Base-by-base conservation (phyloP, 1,140 invertebrate species). In the Adoxophyes honmai region DNA sequence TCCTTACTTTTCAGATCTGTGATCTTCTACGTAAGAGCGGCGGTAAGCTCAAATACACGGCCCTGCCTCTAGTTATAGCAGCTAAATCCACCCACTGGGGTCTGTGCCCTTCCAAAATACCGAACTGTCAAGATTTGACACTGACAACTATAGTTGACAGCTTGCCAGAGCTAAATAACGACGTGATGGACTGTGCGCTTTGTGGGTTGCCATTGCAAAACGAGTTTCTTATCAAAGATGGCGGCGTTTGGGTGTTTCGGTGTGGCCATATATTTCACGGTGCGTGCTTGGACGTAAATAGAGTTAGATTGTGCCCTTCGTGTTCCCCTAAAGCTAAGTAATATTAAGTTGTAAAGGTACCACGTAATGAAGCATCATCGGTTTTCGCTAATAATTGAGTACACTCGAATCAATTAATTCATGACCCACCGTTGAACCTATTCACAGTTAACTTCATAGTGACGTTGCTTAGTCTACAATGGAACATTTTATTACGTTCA, bases 261-360 rank as follows among this genome's bases (percentile, higher is more conserved):
- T 90, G 89, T 64, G 87, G 89, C 34, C 86, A 90, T 60, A 81
- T 73, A 57, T 89, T 87, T 64, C 88, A 89, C 34, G 88, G 86
- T 0, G 73, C 85, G 0, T 90, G 89, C 66, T 77, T 90, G 39
- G 76, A 80, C 61, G 73, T 89, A 36, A 86, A 88, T 60, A 81
- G 85, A 73, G 68, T 90, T n/a, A 89, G 85, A 67, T 54, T 90
- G 13, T 90, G 89, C 52, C 86, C 87, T 0, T 73, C 85, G 35
- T 89, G 87, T 34, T 44, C 51, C 10, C 57, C 52, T 18, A 59
- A 65, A 52, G 33, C 13, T 59, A 16, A 52, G 39, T 11, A 11
- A 54, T 35, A 14, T 54, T 18, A 13, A n/a, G 7, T 1, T 36
- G 14, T 35, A 52, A n/a, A n/a, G n/a, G n/a, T n/a, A n/a, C n/a